A percentile compares a stretch with the other conserved stretches of the same genome.
These are phyloP conservation scores for Drosophila lacertosa DNA, from an alignment of 1,140 invertebrate species.

Conservation along the genomic window DNA sequence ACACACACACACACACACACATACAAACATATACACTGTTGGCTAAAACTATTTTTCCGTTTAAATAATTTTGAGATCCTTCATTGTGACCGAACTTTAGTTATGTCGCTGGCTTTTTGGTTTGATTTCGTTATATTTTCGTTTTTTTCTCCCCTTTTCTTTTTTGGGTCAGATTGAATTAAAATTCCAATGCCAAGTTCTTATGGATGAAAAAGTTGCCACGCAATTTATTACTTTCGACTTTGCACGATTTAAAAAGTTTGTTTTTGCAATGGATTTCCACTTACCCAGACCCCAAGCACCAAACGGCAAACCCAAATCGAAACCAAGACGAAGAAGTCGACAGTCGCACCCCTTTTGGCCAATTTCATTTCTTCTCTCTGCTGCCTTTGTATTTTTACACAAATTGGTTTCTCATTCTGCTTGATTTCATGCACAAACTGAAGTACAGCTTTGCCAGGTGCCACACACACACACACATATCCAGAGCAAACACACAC, in stretches of 20 bases:
- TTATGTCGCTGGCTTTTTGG: slow-evolving; percentile 47
- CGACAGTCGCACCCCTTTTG: slow-evolving; percentile 47
- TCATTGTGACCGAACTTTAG: slow-evolving; percentile 53
- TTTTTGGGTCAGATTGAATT: slow-evolving; percentile 53
- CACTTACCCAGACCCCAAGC: slow-evolving; percentile 3
- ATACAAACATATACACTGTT: too few species aligned
- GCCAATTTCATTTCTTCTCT: slow-evolving; percentile 71
- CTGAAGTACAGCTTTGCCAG: slow-evolving; percentile 65
- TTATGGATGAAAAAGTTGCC: slow-evolving; percentile 50
- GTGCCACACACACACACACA: slow-evolving; percentile 42
- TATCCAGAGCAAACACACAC: not conserved
- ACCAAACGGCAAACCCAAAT: slow-evolving; percentile 1
- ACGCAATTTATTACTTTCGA: slow-evolving; percentile 68
- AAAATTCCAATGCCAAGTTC: slow-evolving; percentile 59
- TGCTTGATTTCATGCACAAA: slow-evolving; percentile 79
- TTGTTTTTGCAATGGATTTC: slow-evolving; percentile 58
- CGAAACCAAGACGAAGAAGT: not conserved
- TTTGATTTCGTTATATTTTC: not conserved
- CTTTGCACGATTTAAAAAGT: slow-evolving; percentile 69
- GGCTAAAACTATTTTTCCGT: slow-evolving; percentile 63
- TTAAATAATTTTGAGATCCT: slow-evolving; percentile 69
- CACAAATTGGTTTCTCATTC: slow-evolving; percentile 80
- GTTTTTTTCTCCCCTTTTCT: not conserved
- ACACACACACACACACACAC: slow-evolving; percentile 16
- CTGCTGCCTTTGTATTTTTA: slow-evolving; percentile 65